Base-by-base conservation (phyloP, 2,113 vertebrate genomes). In the Peucedramus taeniatus region DNA sequence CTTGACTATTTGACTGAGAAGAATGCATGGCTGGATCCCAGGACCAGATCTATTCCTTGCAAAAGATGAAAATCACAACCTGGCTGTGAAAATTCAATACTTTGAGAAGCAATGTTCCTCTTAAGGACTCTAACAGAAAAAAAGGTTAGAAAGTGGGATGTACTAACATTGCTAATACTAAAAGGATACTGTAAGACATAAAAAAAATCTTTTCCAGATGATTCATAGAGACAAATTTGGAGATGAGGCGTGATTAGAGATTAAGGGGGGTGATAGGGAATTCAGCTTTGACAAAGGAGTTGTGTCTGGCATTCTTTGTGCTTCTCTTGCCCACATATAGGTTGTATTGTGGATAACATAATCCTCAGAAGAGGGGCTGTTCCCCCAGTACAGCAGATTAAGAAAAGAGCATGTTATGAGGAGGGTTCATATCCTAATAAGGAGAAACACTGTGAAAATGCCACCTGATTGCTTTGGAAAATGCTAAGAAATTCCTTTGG, bases 381-480 rank as follows among this genome's bases (percentile, higher is more conserved):
- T 72, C 10, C 54, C 20, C 8, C 13, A 63, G 0, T 10, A 65
- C 17, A 1, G 1, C 15, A 71, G 23, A 33, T 14, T 4, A 68
- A 33, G 30, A 54, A 61, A 63, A 54, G 31, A 45, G 3, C 27
- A 21, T 23, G 9, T 5, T 59, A 15, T 54, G 28, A 86, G 35
- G 31, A 64, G 8, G 4, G 16, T 93, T 83, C 53, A 11, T 7
- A 63, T 57, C 8, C 50, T 75, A 49, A 49, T 56, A 17, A 83
- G 45, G 6, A 61, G 54, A 78, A 92, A 51, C 4, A 33, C 12
- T 61, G 16, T 49, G 40, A 71, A 87, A 83, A 68, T 76, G 12
- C 11, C 33, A n/a, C 18, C 23, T 57, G 35, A 49, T 53, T 27
- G 11, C 26, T 88, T 90, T 47, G 21, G 50, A 57, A 92, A 93